Base-by-base conservation (phyloP, 1,140 invertebrate species). In the Apis mellifera region DNA sequence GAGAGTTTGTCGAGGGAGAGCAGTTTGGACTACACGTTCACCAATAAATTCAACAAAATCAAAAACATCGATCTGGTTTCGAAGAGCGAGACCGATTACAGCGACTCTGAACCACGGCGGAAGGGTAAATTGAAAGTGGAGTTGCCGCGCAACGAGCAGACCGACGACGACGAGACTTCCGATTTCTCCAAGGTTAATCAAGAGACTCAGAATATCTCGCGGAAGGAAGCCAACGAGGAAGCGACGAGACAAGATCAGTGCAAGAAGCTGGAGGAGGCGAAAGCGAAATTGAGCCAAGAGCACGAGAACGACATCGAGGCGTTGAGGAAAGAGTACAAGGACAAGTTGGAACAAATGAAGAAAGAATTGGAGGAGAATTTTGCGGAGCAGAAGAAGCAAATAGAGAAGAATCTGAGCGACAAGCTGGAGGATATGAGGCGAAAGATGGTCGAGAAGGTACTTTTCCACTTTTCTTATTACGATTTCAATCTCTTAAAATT, bases 361-460 rank as follows among this genome's bases (percentile, higher is more conserved):
- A 89, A 90, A 8, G 86, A 94, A 50, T 57, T 95, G 9, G 91
- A 95, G 48, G 93, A 94, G 55, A 95, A 95, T 59, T 92, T 93
- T 7, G 84, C 88, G 7, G 92, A 94, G 57, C 94, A 96, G 83
- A 94, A 94, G 71, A 83, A 87, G 32, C 93, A 95, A 74, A 84
- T 96, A 66, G 94, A 96, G 78, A 85, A 88, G 19, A 89, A 90
- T 11, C 86, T 94, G 57, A 89, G 92, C 78, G 84, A 91, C 8
- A 94, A 91, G 88, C 54, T 95, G 60, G 90, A 92, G 21, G 93
- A 94, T 26, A 64, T 95, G 48, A 93, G 90, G 55, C 64, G 82
- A 4, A 94, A 95, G 68, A 90, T 94, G 89, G 86, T 90, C 7
- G 87, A 90, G 15, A 91, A 92, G 82, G 87, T 88, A 78, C 42